A percentile compares a stretch with the other conserved stretches of the same genome.
phyloP scores from a whole-genome alignment of 1,140 invertebrate species.

The Drosophila miranda region DNA sequence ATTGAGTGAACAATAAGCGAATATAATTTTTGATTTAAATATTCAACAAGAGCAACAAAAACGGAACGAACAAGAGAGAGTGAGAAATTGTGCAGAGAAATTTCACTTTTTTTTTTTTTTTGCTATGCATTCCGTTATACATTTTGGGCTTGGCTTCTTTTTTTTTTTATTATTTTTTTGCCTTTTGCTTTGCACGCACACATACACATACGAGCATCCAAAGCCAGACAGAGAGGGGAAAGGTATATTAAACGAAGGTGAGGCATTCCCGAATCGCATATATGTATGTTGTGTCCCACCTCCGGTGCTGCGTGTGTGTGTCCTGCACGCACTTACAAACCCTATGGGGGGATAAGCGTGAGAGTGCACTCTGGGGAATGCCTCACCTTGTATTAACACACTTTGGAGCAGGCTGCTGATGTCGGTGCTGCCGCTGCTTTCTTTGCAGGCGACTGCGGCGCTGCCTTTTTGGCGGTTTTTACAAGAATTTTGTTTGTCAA shows the following conservation, averaged over 20 bases:
- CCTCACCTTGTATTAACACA: too few relatives aligned
- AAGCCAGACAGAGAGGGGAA: neutral
- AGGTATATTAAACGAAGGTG: too few relatives aligned
- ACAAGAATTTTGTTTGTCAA: conserved; percentile 50
- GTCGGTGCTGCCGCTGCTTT: conserved; percentile 54
- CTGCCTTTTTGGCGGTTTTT: conserved; percentile 68
- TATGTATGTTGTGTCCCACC: too few relatives aligned
- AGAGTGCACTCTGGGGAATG: conserved; percentile 1
- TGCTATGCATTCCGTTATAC: conserved; percentile 38
- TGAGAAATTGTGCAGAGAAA: conserved; percentile 47
- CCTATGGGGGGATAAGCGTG: neutral
- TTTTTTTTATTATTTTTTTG: conserved; percentile 50
- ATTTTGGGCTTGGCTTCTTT: conserved; percentile 63
- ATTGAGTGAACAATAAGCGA: conserved; percentile 31
- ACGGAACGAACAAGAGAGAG: conserved; percentile 20
- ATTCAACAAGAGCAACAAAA: neutral
- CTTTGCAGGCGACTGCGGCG: conserved; percentile 43
- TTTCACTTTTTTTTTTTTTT: conserved; percentile 75
- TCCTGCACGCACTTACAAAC: too few relatives aligned
- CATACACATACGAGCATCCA: conserved; percentile 9
- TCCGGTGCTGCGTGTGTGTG: too few relatives aligned
- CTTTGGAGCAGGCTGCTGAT: too few relatives aligned
- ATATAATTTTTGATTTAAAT: neutral
- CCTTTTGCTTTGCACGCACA: conserved; percentile 47
- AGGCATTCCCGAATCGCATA: too few relatives aligned